Conservation (phyloP, 2,797 vertebrate species). For the Halcyon smyrnensis region DNA sequence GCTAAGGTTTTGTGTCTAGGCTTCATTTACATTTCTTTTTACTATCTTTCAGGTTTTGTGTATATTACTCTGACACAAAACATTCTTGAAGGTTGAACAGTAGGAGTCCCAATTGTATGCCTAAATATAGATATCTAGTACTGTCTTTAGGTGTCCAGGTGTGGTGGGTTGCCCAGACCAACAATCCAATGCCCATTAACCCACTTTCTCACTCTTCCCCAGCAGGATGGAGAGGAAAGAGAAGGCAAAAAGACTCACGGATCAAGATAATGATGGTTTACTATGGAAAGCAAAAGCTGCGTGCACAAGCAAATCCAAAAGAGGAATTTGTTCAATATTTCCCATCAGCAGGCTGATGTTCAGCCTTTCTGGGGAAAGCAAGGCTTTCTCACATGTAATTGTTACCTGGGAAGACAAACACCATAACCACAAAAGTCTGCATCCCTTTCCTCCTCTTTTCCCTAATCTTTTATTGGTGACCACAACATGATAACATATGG, state of each 20-base stretch:
- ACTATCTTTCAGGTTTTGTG: background rate
- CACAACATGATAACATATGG: too few relatives aligned
- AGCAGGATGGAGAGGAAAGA: background rate
- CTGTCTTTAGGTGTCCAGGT: background rate
- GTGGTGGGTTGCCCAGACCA: background rate
- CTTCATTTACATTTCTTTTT: background rate
- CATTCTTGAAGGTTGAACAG: background rate
- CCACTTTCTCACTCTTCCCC: background rate
- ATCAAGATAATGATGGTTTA: accelerated
- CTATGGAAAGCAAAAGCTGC: background rate
- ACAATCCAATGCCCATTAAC: background rate
- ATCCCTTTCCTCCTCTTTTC: background rate
- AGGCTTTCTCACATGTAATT: background rate
- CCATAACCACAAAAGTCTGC: background rate
- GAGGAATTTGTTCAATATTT: background rate
- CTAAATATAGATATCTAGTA: background rate
- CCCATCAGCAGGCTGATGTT: background rate
- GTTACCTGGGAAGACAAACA: background rate
- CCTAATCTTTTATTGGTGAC: background rate
- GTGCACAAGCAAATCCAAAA: background rate
- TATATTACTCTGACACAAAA: background rate
- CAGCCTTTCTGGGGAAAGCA: background rate
- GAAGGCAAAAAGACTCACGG: background rate
- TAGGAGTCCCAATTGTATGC: background rate
- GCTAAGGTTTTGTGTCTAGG: background rate